Evolutionary conservation across 2,888 invertebrate genomes (phyloP), one percentile per base, ranked within the genome.

Genomic region (Plebejus argus): DNA sequence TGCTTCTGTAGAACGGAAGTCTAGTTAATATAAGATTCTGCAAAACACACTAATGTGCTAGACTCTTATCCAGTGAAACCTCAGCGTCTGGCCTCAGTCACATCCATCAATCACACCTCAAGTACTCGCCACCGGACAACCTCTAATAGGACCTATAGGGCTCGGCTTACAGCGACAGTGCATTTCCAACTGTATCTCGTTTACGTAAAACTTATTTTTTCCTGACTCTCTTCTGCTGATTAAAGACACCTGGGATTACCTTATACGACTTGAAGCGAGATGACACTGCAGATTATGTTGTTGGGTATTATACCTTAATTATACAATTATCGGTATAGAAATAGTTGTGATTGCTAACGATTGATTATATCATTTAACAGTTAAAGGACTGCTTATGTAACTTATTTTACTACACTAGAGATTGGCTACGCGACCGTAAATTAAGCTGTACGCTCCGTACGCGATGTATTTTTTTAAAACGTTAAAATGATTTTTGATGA

Each of bases 51-150:
- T 33, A 66, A 28, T 66, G 66, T 66, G 15, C 5, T 66, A 33
- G 66, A 28, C 66, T 28, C 28, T 66, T 66, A 66, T 10, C 0
- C 28, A 28, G 66, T 66, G 18, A 66, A 76, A 53, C 61, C 76
- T 76, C 66, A 33, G 61, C 66, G 89, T 86, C 85, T 86, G 84
- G 87, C 85, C 80, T 79, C 83, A 88, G 90, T 89, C 90, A 86
- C 83, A 89, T 91, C 87, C 85, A 92, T 92, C 92, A 91, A 91
- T 91, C 90, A 86, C 82, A 80, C 83, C 84, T 82, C 83, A 84
- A 86, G 86, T 88, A 88, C 84, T 88, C 86, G 87, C 89, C 87
- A 86, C 87, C 90, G 85, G 86, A 84, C 81, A 83, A 82, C 86
- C 85, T 66, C 66, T 90, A 90, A 88, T 87, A 87, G 86, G 87